Base-by-base conservation (phyloP, 2,888 invertebrate genomes). In the Drosophila robusta region DNA sequence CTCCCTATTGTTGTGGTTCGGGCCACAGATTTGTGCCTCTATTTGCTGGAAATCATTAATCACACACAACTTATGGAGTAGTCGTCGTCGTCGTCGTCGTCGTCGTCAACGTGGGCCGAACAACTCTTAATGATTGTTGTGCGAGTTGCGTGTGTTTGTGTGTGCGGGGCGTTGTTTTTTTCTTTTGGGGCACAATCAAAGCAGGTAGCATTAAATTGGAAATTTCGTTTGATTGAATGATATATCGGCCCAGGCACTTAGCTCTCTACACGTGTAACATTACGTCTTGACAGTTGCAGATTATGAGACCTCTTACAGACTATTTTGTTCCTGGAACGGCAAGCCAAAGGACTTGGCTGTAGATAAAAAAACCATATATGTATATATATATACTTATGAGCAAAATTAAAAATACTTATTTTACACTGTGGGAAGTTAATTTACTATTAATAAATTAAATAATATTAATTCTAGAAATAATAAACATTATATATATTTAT, bases 31-130 rank as follows among this genome's bases (percentile, higher is more conserved):
- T 69, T 82, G 74, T 80, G 68, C 75, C 84, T 88, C 67, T 69
- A 76, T 69, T 82, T 73, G 70, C 58, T 73, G 73, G 54, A 57
- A 69, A 75, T 76, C 89, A 84, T 84, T 84, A 89, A 84, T 84
- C 87, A 84, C 73, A 66, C 58, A 39, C 55, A 66, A 71, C 66
- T 78, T 82, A 85, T 67, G 65, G 75, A 77, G 72, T 66, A 76
- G 72, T 85, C 69, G 55, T 65, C 70, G 46, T 62, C 65, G 29
- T 60, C 72, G n/a, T n/a, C n/a, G n/a, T n/a, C 44, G 16, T 62
- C 65, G 29, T 60, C 72, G 72, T 76, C 72, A 75, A 75, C 74
- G 80, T 79, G 68, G 80, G 65, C 58, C 47, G 56, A 54, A 38
- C 45, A 44, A 26, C 62, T 60, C 63, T 70, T 78, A 74, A 74